Conservation (phyloP, 2,113 vertebrate genomes). For the Gobius niger region DNA sequence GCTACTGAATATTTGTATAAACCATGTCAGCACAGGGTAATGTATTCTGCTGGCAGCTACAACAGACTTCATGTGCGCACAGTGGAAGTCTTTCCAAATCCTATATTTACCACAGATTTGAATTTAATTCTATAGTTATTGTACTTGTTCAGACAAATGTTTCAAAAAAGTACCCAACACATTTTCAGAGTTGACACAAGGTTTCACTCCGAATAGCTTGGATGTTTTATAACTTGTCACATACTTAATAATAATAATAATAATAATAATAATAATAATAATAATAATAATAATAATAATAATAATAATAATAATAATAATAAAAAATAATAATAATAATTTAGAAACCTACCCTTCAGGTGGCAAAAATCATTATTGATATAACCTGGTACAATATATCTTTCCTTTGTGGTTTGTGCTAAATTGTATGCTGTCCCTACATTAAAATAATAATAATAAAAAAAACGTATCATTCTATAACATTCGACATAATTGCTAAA, state of each 20-base stretch:
- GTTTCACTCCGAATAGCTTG: background rate
- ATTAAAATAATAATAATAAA: no score
- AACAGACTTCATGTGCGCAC: constrained; percentile 26
- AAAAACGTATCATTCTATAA: no score
- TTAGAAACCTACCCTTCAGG: background rate
- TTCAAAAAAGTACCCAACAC: background rate
- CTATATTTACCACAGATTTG: constrained; percentile 15
- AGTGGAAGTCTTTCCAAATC: constrained; percentile 23
- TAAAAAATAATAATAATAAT: background rate
- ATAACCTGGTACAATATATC: background rate
- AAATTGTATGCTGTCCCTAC: background rate
- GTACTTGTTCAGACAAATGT: constrained; percentile 10
- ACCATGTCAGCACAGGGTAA: constrained; percentile 37
- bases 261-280: background rate
- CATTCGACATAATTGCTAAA: no score
- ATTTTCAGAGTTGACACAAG: background rate
- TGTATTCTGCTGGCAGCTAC: constrained; percentile 30
- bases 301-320: no score
- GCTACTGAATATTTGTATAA: constrained; percentile 28
- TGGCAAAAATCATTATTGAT: background rate
- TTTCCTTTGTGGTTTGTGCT: background rate
- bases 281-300: no score
- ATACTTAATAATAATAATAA: no score
- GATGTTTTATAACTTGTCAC: background rate
- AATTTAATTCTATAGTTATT: constrained; percentile 12